Evolutionary conservation across 2,888 invertebrate genomes (phyloP).

Genomic region (Troglohyphantes excavatus): DNA sequence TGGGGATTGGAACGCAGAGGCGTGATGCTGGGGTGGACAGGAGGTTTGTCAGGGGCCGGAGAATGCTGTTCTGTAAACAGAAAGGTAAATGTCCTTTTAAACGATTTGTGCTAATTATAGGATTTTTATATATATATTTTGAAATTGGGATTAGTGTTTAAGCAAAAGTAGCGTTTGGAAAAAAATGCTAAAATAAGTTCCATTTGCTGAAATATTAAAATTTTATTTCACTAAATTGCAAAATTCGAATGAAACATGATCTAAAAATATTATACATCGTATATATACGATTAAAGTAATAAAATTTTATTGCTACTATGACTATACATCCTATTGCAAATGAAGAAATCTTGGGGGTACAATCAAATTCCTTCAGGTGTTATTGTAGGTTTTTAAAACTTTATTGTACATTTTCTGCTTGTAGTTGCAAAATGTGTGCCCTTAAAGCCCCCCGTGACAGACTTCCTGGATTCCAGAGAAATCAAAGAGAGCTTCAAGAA

Average conservation of each 20-base stretch:
- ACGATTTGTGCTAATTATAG: no score
- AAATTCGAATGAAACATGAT: not conserved
- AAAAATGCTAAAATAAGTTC: no score
- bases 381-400: not conserved
- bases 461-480: not conserved
- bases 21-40: not conserved
- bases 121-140: not conserved
- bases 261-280: not conserved
- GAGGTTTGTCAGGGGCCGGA: not conserved
- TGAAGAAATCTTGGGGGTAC: no score
- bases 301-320: no score
- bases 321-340: no score
- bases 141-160: not conserved
- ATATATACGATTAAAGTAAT: no score
- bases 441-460: not conserved
- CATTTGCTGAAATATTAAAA: not conserved
- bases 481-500: conserved; percentile 47
- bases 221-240: not conserved
- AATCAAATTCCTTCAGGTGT: not conserved
- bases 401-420: not conserved
- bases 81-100: conserved; percentile 4
- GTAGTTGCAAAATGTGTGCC: not conserved
- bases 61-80: not conserved
- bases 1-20: not conserved
- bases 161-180: no score